phyloP scores from a whole-genome alignment of 2,797 vertebrate species.

The Sebastes matsubarae region DNA sequence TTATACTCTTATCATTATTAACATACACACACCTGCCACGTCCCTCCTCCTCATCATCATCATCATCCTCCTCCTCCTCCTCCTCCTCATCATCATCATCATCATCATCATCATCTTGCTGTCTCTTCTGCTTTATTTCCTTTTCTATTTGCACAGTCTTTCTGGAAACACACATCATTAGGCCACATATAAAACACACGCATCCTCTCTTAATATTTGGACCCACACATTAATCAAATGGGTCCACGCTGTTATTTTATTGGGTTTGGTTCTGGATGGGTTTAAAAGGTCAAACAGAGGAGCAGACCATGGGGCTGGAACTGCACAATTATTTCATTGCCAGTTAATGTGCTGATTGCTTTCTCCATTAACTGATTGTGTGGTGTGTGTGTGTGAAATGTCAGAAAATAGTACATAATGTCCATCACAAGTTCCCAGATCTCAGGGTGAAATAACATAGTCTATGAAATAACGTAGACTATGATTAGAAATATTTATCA shows the following conservation, averaged over 20 bases:
- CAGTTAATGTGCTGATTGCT: not conserved
- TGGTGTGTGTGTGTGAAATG: not conserved
- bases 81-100: not conserved
- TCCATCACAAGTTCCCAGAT: not conserved
- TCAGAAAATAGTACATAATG: not conserved
- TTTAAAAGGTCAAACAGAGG: constrained; percentile 1
- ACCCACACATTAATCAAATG: not conserved
- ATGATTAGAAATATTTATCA: too few relatives aligned
- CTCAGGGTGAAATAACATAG: not conserved
- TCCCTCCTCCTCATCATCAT: not conserved
- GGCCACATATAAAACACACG: not conserved
- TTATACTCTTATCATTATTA: not conserved
- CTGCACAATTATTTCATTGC: not conserved
- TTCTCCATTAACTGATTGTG: not conserved
- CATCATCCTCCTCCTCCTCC: not conserved
- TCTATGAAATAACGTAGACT: too few relatives aligned
- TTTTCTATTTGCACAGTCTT: not conserved
- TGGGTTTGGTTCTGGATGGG: not conserved
- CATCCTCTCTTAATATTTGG: not conserved
- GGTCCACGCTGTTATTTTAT: not conserved
- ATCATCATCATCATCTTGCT: constrained; percentile 14
- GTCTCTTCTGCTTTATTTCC: not conserved
- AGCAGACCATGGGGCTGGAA: not conserved
- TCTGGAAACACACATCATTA: not conserved
- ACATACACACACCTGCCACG: constrained; percentile 1